A percentile compares a stretch with the other conserved stretches of the same genome.
Conservation (phyloP, 2,113 vertebrate species). For the Microtus richardsoni region DNA sequence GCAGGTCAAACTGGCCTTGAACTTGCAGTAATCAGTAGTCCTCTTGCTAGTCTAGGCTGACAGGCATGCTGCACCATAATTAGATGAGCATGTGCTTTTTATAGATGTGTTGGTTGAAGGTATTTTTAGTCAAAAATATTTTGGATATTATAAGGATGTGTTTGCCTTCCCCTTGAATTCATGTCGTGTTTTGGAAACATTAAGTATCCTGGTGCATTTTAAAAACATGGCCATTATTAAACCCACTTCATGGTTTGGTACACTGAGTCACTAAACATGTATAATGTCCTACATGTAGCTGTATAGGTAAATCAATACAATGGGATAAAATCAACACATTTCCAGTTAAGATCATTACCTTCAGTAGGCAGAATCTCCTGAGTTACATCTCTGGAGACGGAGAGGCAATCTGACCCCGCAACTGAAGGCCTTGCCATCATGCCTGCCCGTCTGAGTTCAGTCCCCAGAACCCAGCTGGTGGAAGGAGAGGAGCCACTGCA, state of each 20-base stretch:
- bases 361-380: not conserved
- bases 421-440: not conserved
- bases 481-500: not conserved
- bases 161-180: not conserved
- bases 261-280: slow-evolving; percentile 56
- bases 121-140: slow-evolving; percentile 38
- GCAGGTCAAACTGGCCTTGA: not conserved
- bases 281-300: slow-evolving; percentile 44
- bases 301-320: slow-evolving; percentile 33
- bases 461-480: not conserved
- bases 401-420: not conserved
- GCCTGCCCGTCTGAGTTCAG: not conserved
- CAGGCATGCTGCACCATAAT: not conserved
- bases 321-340: slow-evolving; percentile 22
- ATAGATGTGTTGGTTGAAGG: not conserved
- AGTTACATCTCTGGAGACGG: not conserved
- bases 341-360: slow-evolving; percentile 27
- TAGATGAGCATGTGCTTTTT: not conserved
- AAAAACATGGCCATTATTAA: slow-evolving; percentile 33
- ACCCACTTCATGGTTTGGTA: slow-evolving; percentile 40
- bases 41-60: not conserved
- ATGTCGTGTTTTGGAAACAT: slow-evolving; percentile 55
- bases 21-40: too few species aligned
- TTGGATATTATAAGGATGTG: not conserved
- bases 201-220: slow-evolving; percentile 15